Base-by-base conservation (phyloP, 1,140 invertebrate species). In the Solenopsis fugax region DNA sequence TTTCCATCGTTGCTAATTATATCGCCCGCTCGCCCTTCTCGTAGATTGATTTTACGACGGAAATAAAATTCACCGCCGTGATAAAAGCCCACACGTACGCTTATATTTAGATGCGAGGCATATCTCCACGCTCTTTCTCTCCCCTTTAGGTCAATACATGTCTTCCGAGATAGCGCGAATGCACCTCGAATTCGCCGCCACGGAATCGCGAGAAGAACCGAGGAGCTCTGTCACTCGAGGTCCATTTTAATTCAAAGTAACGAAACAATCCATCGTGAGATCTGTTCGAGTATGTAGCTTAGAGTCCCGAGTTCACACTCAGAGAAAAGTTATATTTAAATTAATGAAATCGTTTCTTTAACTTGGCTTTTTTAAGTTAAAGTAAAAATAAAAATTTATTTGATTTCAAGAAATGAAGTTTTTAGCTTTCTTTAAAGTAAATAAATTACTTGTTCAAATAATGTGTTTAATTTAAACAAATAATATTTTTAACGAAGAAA, bases 1-100 rank as follows among this genome's bases (percentile, higher is more conserved):
- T 71, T 75, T 73, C 69, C 4, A 86, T 13, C 62, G 54, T 34
- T 50, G 88, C 69, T 89, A 89, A 89, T 89, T 89, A 89, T 89
- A 89, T 58, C 82, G 13, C 29, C 13, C 34, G 76, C 5, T 82
- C 69, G 87, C 76, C 87, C 88, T 89, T 89, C 75, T 80, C 60
- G 73, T 89, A 72, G 87, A 89, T 89, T 89, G 72, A 76, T 81
- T 75, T 85, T 64, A 58, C 50, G 75, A 86, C 75, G 29, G 87
- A 81, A 89, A 89, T 89, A 89, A 78, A 86, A 84, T 75, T 50
- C 80, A 75, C 13, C 54, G 69, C 80, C 18, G 29, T 24, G 41
- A 18, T 75, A 84, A 84, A 84, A 84, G 69, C 80, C 80, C 80
- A 84, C 80, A 84, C 41, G 18, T 62, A 75, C 12, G 54, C 24